Percentiles rank a stretch among this genome's conserved stretches.
Conservation (phyloP, 1,140 invertebrate species). For the Ostrea edulis region DNA sequence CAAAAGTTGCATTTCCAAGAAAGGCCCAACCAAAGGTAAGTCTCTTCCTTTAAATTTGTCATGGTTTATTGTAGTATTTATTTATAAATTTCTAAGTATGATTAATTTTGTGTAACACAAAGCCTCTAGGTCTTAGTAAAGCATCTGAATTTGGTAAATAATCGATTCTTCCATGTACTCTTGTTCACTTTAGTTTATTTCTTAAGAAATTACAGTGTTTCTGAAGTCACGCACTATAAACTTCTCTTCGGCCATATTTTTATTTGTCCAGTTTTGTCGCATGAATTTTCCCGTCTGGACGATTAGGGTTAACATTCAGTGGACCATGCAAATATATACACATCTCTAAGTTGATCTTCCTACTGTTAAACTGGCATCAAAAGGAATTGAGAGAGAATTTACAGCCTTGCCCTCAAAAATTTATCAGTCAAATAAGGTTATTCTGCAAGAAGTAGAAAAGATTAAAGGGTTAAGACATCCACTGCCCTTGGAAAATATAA, state of each 20-base stretch:
- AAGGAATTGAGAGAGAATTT: slow-evolving; percentile 2
- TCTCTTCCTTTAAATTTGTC: slow-evolving; percentile 26
- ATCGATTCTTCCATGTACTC: slow-evolving; percentile 18
- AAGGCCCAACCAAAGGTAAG: slow-evolving; percentile 80
- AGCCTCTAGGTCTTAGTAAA: not conserved
- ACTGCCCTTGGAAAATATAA: not conserved
- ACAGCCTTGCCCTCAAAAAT: not conserved
- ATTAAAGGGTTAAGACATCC: no score
- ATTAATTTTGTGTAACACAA: not conserved
- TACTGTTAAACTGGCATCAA: slow-evolving; percentile 1
- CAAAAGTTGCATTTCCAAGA: slow-evolving; percentile 99
- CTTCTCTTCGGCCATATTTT: slow-evolving; percentile 34
- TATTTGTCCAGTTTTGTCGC: slow-evolving; percentile 31
- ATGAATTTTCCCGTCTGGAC: not conserved
- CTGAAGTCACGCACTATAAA: slow-evolving; percentile 34
- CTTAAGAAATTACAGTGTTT: slow-evolving; percentile 22
- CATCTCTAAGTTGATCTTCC: slow-evolving; percentile 1
- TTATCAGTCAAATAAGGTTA: not conserved
- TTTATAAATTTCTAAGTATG: not conserved
- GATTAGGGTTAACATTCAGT: slow-evolving; percentile 22
- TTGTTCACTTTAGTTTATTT: slow-evolving; percentile 1
- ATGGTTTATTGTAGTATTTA: not conserved
- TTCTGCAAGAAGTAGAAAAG: no score
- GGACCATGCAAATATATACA: slow-evolving; percentile 8
- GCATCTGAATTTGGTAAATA: not conserved